Percentiles rank a stretch among this genome's conserved stretches.
Conservation (phyloP, 2,113 vertebrate genomes). For the Dendrocopos noguchii region DNA sequence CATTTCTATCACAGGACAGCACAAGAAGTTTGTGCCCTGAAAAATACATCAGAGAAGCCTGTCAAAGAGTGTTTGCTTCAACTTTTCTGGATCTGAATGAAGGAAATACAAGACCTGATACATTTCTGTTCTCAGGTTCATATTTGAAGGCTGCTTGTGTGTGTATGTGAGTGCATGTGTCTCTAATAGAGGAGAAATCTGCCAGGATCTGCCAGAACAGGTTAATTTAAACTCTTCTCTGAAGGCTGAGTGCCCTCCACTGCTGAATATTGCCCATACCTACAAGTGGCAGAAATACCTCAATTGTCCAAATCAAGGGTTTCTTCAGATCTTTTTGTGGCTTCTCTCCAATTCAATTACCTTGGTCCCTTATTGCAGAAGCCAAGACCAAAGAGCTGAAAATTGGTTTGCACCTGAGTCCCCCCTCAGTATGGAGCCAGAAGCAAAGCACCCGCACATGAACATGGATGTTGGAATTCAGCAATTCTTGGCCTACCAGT, state of each 20-base stretch:
- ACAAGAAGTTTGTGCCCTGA: background rate
- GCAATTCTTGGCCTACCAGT: background rate
- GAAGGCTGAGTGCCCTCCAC: background rate
- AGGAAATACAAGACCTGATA: background rate
- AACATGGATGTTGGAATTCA: background rate
- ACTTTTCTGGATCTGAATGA: background rate
- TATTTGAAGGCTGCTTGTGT: background rate
- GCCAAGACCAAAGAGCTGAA: background rate
- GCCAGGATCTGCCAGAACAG: too few species aligned
- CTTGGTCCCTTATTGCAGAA: background rate
- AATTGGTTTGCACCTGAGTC: background rate
- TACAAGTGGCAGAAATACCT: background rate
- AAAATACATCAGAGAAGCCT: background rate
- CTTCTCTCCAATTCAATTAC: background rate
- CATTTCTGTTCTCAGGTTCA: background rate
- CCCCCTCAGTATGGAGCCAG: background rate
- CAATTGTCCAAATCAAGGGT: background rate
- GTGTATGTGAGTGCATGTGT: background rate
- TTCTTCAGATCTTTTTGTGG: background rate
- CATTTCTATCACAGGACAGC: background rate
- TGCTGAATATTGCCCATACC: background rate
- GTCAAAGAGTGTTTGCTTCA: background rate
- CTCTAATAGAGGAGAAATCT: background rate
- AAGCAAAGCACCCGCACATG: background rate
- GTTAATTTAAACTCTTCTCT: background rate